phyloP scores from a whole-genome alignment of 2,797 vertebrate genomes.

The Cheracebus regulus region DNA sequence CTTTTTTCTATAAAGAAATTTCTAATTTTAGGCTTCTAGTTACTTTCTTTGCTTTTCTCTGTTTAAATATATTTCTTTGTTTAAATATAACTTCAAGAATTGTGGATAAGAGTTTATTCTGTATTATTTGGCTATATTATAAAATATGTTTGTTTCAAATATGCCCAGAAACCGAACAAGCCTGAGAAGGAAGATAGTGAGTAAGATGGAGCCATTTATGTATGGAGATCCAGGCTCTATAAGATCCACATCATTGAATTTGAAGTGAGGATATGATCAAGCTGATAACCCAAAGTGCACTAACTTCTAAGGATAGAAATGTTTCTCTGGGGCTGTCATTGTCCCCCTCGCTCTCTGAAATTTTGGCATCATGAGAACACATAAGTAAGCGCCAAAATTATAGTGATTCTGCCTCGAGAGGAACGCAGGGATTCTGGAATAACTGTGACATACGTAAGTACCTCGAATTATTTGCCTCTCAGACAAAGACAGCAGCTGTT shows the following conservation, averaged over 20 bases:
- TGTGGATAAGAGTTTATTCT: background rate
- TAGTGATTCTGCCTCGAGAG: background rate
- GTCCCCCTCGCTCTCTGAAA: background rate
- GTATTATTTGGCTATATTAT: background rate
- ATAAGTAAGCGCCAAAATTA: background rate
- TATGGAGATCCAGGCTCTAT: background rate
- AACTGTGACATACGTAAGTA: background rate
- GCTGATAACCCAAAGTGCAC: background rate
- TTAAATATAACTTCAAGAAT: background rate
- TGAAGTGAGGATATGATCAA: background rate
- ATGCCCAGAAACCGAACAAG: background rate
- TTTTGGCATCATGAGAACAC: background rate
- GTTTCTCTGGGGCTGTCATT: background rate
- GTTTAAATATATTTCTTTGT: background rate
- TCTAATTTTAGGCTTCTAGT: background rate
- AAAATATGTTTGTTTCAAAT: background rate
- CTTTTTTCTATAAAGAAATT: background rate
- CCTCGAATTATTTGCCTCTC: slow-evolving; percentile 22
- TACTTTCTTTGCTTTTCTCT: background rate
- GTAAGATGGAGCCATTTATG: background rate
- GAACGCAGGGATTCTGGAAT: background rate
- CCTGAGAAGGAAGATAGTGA: background rate
- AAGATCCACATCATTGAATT: background rate
- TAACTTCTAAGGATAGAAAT: background rate
- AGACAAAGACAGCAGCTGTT: slow-evolving; percentile 27